phyloP scores from a whole-genome alignment of 92 coral and sea anemone species.

The Ricordea florida region DNA sequence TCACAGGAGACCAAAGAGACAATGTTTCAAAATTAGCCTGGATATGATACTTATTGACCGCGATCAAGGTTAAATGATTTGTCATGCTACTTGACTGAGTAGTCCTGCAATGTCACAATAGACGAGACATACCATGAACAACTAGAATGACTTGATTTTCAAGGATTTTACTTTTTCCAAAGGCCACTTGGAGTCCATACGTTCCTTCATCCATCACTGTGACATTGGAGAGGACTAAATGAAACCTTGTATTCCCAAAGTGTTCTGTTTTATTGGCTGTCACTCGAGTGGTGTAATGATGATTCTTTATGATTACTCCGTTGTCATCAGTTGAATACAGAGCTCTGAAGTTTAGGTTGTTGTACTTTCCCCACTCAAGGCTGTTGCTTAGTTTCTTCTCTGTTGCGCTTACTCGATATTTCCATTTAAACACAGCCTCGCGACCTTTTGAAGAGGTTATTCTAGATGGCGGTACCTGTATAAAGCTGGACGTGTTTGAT shows the following conservation, averaged over 20 bases:
- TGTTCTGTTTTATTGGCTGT: neutral
- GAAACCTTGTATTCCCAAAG: neutral
- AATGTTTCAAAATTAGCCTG: no score
- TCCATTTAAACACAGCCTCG: neutral
- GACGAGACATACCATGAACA: neutral
- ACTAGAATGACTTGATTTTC: neutral
- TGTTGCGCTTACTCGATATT: neutral
- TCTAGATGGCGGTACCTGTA: neutral
- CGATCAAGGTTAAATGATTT: no score
- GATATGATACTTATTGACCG: no score
- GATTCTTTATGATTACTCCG: no score
- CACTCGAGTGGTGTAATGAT: neutral
- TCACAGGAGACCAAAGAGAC: no score
- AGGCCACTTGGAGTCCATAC: neutral
- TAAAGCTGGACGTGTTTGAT: neutral
- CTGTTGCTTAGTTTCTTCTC: neutral
- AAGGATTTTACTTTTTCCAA: neutral
- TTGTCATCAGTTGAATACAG: neutral
- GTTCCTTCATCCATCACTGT: neutral
- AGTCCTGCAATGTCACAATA: no score
- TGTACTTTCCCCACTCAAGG: neutral
- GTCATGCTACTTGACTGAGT: no score
- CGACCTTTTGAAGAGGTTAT: neutral
- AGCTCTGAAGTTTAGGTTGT: neutral
- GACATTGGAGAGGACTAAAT: neutral